Conservation (phyloP, 1,140 invertebrate species). For the Semibalanus balanoides region DNA sequence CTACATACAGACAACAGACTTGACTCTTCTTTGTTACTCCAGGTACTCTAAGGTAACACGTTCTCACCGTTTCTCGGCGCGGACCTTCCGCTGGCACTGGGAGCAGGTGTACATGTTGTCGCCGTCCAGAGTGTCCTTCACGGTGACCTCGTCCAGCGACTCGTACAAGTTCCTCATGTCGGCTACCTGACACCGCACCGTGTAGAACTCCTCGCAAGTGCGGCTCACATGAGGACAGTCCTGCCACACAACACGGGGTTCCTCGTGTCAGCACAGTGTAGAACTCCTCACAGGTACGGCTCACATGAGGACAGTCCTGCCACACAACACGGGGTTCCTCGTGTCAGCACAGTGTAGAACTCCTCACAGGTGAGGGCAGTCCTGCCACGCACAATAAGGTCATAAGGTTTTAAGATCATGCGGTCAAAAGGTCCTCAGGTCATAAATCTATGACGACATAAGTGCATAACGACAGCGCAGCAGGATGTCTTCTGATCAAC, state of each 20-base stretch:
- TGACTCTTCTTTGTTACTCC: too few species aligned
- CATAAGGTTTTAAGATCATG: too few species aligned
- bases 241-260: constrained; percentile 45
- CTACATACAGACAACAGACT: too few species aligned
- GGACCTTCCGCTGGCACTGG: constrained; percentile 40
- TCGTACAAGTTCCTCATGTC: constrained; percentile 93
- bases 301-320: constrained; percentile 84
- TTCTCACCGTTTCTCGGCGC: constrained; percentile 74
- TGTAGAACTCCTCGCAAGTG: constrained; percentile 90
- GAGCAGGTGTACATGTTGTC: constrained; percentile 97
- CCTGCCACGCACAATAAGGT: constrained; percentile 43
- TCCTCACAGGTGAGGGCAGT: constrained; percentile 89
- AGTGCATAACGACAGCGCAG: too few species aligned
- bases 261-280: constrained; percentile 95
- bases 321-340: constrained; percentile 50
- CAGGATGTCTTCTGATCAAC: too few species aligned
- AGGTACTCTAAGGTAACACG: too few species aligned
- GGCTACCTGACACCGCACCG: constrained; percentile 84
- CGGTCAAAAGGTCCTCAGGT: too few species aligned
- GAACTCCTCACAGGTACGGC: constrained; percentile 84
- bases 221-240: constrained; percentile 88
- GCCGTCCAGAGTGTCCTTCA: constrained; percentile 88
- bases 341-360: constrained; percentile 97
- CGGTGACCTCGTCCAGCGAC: constrained; percentile 85
- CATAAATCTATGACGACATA: too few species aligned